Conservation (phyloP, 2,797 vertebrate species). For the Urophycis tenuis region DNA sequence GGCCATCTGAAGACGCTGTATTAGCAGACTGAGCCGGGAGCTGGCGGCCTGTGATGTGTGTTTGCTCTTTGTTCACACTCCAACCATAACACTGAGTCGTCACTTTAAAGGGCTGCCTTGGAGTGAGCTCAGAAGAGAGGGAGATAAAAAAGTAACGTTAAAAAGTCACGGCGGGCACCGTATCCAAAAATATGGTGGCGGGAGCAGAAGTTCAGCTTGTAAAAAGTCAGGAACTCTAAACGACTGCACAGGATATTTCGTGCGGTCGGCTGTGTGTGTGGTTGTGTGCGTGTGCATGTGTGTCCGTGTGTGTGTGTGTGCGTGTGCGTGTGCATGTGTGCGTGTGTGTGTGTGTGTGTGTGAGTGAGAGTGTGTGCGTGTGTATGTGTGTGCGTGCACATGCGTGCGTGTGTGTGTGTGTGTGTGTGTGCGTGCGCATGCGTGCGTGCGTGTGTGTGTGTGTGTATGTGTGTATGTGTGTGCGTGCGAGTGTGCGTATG, state of each 20-base stretch:
- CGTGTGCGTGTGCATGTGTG: conserved; percentile 13
- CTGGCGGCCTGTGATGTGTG: conserved; percentile 59
- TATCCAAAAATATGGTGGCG: conserved; percentile 5
- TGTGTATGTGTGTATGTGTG: too few species aligned
- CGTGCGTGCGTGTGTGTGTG: too few species aligned
- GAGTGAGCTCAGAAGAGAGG: conserved; percentile 54
- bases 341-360: conserved; percentile 17
- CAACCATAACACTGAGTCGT: conserved; percentile 66
- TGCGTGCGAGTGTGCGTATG: too few species aligned
- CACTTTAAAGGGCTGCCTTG: conserved; percentile 53
- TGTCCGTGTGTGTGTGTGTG: conserved; percentile 4
- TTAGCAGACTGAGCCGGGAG: conserved; percentile 31
- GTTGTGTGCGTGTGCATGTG: conserved; percentile 1
- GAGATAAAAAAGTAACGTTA: background rate
- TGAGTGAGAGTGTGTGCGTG: too few species aligned
- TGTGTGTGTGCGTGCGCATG: too few species aligned
- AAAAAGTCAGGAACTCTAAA: conserved; percentile 47
- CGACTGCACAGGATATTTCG: conserved; percentile 57
- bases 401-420: too few species aligned
- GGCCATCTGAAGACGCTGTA: conserved; percentile 47
- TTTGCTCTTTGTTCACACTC: conserved; percentile 57
- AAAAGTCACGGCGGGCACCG: background rate
- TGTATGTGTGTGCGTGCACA: too few species aligned
- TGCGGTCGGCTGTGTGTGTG: conserved; percentile 41
- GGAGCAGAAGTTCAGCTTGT: conserved; percentile 53